These are phyloP conservation scores for Rugalucina vietnamica DNA, from an alignment of 2,888 invertebrate species.

Conservation along the genomic window DNA sequence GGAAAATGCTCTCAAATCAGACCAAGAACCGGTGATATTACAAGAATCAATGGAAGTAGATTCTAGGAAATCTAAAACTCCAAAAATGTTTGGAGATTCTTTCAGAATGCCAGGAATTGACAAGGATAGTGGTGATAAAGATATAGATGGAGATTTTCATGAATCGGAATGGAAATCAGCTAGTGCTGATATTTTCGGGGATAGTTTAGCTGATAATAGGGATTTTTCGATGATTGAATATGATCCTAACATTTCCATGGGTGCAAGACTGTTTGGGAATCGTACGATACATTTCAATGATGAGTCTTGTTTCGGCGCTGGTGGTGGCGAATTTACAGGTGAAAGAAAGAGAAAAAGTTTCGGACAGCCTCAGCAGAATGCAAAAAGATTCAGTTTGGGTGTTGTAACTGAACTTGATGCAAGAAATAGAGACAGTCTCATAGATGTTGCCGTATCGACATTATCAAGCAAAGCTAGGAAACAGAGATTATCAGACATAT, in stretches of 20 bases:
- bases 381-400: not conserved
- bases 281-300: not conserved
- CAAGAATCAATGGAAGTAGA: no score
- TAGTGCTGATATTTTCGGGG: not conserved
- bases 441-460: not conserved
- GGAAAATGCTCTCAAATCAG: conserved; percentile 43
- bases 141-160: not conserved
- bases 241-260: not conserved
- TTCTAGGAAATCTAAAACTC: no score
- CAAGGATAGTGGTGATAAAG: not conserved
- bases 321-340: not conserved
- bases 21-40: no score
- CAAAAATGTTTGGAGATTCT: no score
- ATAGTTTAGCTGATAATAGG: not conserved
- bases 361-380: not conserved
- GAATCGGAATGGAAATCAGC: not conserved
- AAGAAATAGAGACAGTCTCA: not conserved
- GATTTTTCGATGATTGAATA: not conserved
- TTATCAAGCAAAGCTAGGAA: conserved; percentile 30
- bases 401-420: not conserved
- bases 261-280: not conserved
- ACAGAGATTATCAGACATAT: conserved; percentile 45
- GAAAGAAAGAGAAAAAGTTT: not conserved
- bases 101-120: not conserved
- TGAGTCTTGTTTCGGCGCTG: not conserved